These are phyloP conservation scores for Herminia tarsipennalis DNA, from an alignment of 2,888 invertebrate species.

Conservation along the genomic window DNA sequence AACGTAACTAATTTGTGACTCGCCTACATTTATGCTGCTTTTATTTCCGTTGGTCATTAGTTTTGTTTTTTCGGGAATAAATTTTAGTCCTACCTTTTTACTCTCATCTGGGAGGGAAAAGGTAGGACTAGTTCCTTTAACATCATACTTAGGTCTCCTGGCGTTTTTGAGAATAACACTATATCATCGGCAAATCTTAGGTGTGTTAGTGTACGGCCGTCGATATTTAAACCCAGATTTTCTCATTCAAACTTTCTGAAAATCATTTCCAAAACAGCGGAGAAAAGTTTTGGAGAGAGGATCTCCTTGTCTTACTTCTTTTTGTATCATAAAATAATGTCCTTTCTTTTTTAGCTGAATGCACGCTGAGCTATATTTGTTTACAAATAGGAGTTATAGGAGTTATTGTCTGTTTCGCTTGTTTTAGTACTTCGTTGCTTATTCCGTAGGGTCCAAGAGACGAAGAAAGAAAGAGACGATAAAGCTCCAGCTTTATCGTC, in stretches of 20 bases:
- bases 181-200: constrained; percentile 31
- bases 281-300: constrained; percentile 5
- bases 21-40: constrained; percentile 6
- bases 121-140: constrained; percentile 7
- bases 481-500: too few species aligned
- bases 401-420: too few species aligned
- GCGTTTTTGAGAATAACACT: constrained; percentile 27
- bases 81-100: constrained; percentile 7
- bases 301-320: constrained; percentile 10
- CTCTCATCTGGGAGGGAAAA: too few species aligned
- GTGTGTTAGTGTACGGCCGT: constrained; percentile 16
- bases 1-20: constrained; percentile 3
- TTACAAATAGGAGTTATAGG: too few species aligned
- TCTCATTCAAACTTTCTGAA: constrained; percentile 4
- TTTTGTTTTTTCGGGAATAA: constrained; percentile 14
- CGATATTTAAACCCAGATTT: constrained; percentile 5
- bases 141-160: constrained; percentile 23
- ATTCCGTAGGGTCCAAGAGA: too few species aligned
- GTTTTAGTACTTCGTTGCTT: too few species aligned
- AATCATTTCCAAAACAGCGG: constrained; percentile 4
- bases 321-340: constrained; percentile 2
- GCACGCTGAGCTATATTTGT: too few species aligned
- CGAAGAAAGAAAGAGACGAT: too few species aligned
- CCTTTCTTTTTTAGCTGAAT: constrained; percentile 10
- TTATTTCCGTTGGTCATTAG: constrained; percentile 12